These are phyloP conservation scores for Campoletis raptor DNA, from an alignment of 2,888 invertebrate species.

Conservation along the genomic window DNA sequence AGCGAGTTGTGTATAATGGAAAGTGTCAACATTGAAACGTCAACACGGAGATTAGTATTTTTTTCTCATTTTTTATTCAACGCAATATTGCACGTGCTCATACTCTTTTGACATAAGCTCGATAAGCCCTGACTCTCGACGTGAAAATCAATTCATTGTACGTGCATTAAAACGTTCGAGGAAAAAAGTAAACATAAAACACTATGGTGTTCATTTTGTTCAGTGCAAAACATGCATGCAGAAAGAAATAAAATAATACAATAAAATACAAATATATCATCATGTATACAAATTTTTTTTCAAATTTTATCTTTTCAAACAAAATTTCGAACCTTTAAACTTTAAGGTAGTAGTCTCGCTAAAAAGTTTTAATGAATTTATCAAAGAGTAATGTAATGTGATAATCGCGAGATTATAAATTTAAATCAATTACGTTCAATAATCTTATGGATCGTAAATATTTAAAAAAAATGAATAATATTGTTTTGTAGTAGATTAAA, in stretches of 20 bases:
- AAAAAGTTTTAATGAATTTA: too few relatives aligned
- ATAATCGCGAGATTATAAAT: too few relatives aligned
- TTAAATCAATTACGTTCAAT: background rate
- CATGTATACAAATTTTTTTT: background rate
- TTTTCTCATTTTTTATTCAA: background rate
- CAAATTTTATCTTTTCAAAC: background rate
- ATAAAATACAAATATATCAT: background rate
- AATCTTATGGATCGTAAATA: background rate
- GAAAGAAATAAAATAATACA: background rate
- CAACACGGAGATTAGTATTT: slow-evolving; percentile 16
- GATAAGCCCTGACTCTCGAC: slow-evolving; percentile 22
- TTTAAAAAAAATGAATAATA: background rate
- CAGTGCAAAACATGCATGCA: background rate
- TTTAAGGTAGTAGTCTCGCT: background rate
- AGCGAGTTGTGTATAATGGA: background rate
- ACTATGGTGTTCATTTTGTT: background rate
- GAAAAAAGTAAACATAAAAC: background rate
- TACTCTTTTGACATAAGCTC: slow-evolving; percentile 6
- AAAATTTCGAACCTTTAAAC: background rate
- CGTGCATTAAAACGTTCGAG: background rate
- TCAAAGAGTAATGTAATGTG: too few relatives aligned
- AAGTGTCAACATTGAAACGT: slow-evolving; percentile 15
- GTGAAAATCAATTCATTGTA: slow-evolving; percentile 16
- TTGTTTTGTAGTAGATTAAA: too few relatives aligned
- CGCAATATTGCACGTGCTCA: background rate